These are phyloP conservation scores for Mycteria americana DNA, from an alignment of 2,797 vertebrate species.

Conservation along the genomic window DNA sequence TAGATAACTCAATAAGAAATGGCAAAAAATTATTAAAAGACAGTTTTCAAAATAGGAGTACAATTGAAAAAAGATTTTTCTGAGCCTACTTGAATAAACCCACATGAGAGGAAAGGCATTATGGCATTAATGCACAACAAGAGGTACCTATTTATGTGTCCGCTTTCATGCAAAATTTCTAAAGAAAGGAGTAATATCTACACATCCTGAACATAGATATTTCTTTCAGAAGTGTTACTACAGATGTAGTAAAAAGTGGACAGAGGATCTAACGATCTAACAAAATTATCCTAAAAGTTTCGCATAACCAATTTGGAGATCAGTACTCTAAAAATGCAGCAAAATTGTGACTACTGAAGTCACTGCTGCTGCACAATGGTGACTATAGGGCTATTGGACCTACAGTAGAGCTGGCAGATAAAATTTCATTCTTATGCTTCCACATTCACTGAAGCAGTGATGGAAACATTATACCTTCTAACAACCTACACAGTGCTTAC, in stretches of 20 bases:
- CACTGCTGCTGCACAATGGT: neutral
- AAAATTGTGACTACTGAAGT: neutral
- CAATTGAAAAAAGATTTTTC: neutral
- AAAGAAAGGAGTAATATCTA: neutral
- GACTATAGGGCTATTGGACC: neutral
- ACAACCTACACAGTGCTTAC: neutral
- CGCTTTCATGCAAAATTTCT: neutral
- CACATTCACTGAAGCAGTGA: neutral
- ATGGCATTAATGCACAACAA: neutral
- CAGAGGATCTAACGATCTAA: neutral
- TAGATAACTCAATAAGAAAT: neutral
- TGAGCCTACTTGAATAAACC: neutral
- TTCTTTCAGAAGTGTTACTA: neutral
- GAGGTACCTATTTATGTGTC: neutral
- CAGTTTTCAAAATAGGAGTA: neutral
- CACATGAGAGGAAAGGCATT: neutral
- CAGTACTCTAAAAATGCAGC: neutral
- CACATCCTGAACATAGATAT: neutral
- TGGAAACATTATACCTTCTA: neutral
- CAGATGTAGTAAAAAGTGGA: neutral
- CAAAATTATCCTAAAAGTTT: neutral
- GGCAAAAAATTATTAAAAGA: neutral
- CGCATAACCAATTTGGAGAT: neutral
- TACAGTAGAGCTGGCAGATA: neutral
- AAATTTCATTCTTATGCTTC: neutral